Evolutionary conservation across 2,113 vertebrate genomes (phyloP).

Genomic region (Neotoma lepida): DNA sequence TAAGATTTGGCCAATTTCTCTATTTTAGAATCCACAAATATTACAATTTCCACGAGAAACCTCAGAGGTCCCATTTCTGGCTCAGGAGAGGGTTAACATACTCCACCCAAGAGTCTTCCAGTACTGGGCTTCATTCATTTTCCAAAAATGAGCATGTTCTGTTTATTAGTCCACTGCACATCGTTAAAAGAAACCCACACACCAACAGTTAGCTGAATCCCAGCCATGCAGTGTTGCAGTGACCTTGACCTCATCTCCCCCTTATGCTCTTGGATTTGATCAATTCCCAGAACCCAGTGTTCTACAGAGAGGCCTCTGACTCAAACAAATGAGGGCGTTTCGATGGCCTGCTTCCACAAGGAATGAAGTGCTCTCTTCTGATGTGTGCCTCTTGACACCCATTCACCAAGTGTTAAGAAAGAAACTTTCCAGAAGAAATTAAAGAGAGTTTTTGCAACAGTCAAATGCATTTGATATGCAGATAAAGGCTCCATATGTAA

Average conservation of each 20-base stretch:
- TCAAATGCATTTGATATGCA: background rate
- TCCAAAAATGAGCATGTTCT: conserved; percentile 53
- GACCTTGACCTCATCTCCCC: conserved; percentile 56
- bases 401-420: background rate
- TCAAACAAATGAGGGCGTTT: conserved; percentile 30
- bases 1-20: conserved; percentile 31
- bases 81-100: conserved; percentile 60
- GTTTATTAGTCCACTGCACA: conserved; percentile 50
- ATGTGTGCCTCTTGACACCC: conserved; percentile 12
- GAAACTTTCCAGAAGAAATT: background rate
- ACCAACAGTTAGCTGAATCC: background rate
- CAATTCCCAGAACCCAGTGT: conserved; percentile 18
- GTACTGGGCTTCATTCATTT: conserved; percentile 58
- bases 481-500: background rate
- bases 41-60: conserved; percentile 69
- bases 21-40: conserved; percentile 58
- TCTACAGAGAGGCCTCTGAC: background rate
- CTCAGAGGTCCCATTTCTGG: conserved; percentile 66
- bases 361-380: conserved; percentile 17
- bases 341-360: conserved; percentile 15
- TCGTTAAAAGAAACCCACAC: conserved; percentile 45
- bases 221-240: background rate
- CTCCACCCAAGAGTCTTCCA: conserved; percentile 24
- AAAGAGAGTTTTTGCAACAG: background rate
- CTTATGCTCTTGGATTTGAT: conserved; percentile 33